Base-by-base conservation (phyloP, 2,888 invertebrate genomes). In the Cabera pusaria region DNA sequence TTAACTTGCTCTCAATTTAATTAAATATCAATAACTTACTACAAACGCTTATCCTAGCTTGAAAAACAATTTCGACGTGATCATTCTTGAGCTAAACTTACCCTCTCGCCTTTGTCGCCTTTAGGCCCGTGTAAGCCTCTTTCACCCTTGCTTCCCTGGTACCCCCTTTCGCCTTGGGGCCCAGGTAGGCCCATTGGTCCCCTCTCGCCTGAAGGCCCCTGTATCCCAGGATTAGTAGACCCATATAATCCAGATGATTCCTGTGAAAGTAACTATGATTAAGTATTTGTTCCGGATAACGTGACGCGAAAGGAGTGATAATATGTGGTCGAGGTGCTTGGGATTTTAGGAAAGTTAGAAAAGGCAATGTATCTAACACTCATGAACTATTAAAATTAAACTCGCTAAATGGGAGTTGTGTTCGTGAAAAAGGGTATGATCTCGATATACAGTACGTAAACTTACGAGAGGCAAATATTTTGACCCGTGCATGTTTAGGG, bases 91-190 rank as follows among this genome's bases (percentile, higher is more conserved):
- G 44, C 42, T 59, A 56, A 63, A 87, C 91, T 90, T 72, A 92
- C 96, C 81, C 95, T 92, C 61, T 94, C 94, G 49, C 96, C 95
- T 83, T 93, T 93, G 56, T 90, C 90, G 49, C 95, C 93, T 73
- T 92, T 92, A 45, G 90, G 75, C 41, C 91, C 91, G 31, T 89
- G 82, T 79, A 90, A 88, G 65, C 92, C 92, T 43, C 90, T 85
- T 53, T 91, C 91, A 27, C 93, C 93, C 65, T 91, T 91, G 58
- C 82, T 83, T 25, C 91, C 91, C 35, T 81, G 80, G 55, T 91
- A 90, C 20, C 93, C 93, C 55, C 92, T 84, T 68, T 93, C 93
- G 39, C 93, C 93, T 60, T 90, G 89, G 22, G 90, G 90, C 11
- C 94, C 94, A 8, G 85, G 65, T 18, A 93, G 87, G 46, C 95